Base-by-base conservation (phyloP, 1,140 invertebrate species). In the Eufriesea mexicana region DNA sequence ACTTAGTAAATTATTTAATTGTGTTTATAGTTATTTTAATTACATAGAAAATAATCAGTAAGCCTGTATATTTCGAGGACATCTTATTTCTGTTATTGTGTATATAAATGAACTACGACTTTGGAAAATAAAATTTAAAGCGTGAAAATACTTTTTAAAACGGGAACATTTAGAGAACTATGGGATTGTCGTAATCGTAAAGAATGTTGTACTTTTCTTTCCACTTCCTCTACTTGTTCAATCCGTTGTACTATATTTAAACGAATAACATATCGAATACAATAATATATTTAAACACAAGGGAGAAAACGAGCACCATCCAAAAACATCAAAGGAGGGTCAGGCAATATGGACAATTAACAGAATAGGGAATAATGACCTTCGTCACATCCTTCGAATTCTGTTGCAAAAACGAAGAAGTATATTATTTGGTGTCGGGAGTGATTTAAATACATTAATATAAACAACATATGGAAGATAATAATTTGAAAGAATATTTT, bases 301-400 rank as follows among this genome's bases (percentile, higher is more conserved):
- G 23, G 45, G 23, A 9, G 42, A 35, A 77, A 81, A 84, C 68
- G 67, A 81, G 35, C 75, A 79, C 35, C 47, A 72, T 79, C 28
- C 59, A 84, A 79, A 16, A 83, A 89, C 82, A 87, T 75, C 25
- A 73, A 89, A 78, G 67, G 70, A 76, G 71, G 51, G 42, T 83
- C 91, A 92, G 83, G 91, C 90, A 92, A 87, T 87, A 81, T 87
- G 47, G 68, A 91, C 67, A 80, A 85, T 64, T 87, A 82, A 86
- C 89, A 88, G 89, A 89, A 90, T 86, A 89, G 79, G 84, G 86
- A 91, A 88, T 92, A 93, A 92, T 92, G 92, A 94, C 93, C 93
- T 94, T 94, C 93, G 90, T 93, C 92, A 90, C 92, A 93, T 94
- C 93, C 93, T 88, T 94, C 92, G 91, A 87, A 93, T 84, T 93